Conservation (phyloP, 2,113 vertebrate genomes). For the Periophthalmus modestus region DNA sequence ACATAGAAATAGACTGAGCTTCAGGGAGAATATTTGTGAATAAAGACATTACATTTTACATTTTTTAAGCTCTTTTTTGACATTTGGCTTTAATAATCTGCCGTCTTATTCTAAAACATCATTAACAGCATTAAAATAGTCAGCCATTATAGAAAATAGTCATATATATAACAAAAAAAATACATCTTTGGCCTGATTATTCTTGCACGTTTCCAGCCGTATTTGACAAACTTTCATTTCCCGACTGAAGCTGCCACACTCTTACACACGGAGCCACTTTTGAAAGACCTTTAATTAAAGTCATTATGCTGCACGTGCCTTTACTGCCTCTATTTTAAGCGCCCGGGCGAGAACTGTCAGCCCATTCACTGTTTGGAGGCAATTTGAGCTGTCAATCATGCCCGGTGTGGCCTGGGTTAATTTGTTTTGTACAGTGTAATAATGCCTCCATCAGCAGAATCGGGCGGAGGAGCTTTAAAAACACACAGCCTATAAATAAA, state of each 20-base stretch:
- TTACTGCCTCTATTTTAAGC: slow-evolving; percentile 1
- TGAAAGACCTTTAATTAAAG: slow-evolving; percentile 36
- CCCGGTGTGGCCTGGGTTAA: slow-evolving; percentile 25
- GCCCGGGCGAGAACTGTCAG: slow-evolving; percentile 17
- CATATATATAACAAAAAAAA: too few species aligned
- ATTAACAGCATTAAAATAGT: too few species aligned
- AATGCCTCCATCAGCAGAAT: slow-evolving; percentile 4
- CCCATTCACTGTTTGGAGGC: slow-evolving; percentile 7
- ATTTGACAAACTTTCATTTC: not conserved
- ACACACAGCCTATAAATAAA: not conserved
- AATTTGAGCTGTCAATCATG: slow-evolving; percentile 22
- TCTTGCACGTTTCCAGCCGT: too few species aligned
- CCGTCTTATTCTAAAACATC: too few species aligned
- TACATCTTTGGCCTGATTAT: too few species aligned
- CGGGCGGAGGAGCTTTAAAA: slow-evolving; percentile 5
- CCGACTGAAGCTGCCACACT: not conserved
- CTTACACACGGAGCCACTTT: not conserved
- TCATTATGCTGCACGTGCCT: slow-evolving; percentile 12
- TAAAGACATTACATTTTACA: too few species aligned
- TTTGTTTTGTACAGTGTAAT: slow-evolving; percentile 20
- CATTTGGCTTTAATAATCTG: too few species aligned
- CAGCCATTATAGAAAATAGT: too few species aligned
- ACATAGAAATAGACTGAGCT: too few species aligned
- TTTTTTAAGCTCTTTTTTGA: too few species aligned
- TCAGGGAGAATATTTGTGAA: too few species aligned